Evolutionary conservation across 2,113 vertebrate genomes (phyloP), one percentile per base, ranked within the genome.

Genomic region (Otocyon megalotis): DNA sequence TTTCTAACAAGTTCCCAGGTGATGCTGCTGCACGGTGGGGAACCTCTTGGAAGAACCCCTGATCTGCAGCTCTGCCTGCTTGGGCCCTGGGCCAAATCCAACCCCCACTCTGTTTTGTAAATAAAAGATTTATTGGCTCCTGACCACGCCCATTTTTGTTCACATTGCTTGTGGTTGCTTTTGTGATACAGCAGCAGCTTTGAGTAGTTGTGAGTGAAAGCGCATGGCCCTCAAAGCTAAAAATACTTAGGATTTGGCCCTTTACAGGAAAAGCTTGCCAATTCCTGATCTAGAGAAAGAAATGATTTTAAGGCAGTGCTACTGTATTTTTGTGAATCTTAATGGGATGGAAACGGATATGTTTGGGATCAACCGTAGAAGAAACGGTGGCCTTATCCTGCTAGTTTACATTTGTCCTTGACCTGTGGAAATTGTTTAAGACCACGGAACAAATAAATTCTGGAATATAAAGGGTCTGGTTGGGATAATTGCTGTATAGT

Each of bases 121-220:
- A n/a, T 94, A 28, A 65, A 53, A 53, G 48, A 32, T n/a, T 58
- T 43, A n/a, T 50, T 15, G 74, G 54, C 56, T 32, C 12, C 0
- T 1, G 0, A 37, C 81, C 28, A 13, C 15, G 0, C 24, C 69
- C 32, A 0, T 12, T 22, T 37, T 62, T 16, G 56, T 53, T n/a
- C 53, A 2, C 15, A 0, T 14, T 13, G 50, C 63, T 30, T 60
- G 13, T 12, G 32, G 35, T 48, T 77, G 60, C 58, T 80, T 54
- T 43, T 37, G 58, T 11, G 11, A 16, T n/a, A 3, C 12, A 13
- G 2, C 20, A 17, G 92, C 58, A 13, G 67, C 26, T 17, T 43
- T 13, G 35, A 32, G 56, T n/a, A 35, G 20, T 22, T 53, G 14
- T 19, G 37, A 79, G 74, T 35, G 80, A 83, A 84, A 89, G 17